Evolutionary conservation across 1,140 invertebrate genomes (phyloP).

Genomic region (Drosophila suzukii): DNA sequence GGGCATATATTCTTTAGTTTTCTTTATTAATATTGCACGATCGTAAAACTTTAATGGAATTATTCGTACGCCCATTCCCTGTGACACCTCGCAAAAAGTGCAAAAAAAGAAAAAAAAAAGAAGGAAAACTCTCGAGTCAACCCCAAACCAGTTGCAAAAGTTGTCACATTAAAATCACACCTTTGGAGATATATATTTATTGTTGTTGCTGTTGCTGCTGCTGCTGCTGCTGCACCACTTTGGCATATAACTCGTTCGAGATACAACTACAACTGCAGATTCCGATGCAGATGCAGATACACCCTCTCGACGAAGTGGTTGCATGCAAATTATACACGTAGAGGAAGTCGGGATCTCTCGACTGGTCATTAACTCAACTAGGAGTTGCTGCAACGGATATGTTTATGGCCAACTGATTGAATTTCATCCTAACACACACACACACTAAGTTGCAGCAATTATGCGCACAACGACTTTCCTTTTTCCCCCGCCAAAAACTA

Average conservation of each 20-base stretch:
- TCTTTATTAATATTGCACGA: slow-evolving; percentile 32
- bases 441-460: slow-evolving; percentile 16
- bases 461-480: slow-evolving; percentile 46
- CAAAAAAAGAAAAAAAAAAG: neutral
- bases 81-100: slow-evolving; percentile 27
- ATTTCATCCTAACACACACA: slow-evolving; percentile 40
- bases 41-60: slow-evolving; percentile 53
- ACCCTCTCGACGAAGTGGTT: slow-evolving; percentile 61
- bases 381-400: slow-evolving; percentile 62
- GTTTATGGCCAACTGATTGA: slow-evolving; percentile 65
- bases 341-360: slow-evolving; percentile 60
- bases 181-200: slow-evolving; percentile 78
- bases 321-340: slow-evolving; percentile 72
- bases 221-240: slow-evolving; percentile 67
- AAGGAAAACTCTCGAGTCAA: slow-evolving; percentile 16
- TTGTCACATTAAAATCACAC: slow-evolving; percentile 83
- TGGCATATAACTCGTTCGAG: slow-evolving; percentile 69
- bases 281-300: slow-evolving; percentile 40
- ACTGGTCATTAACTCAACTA: slow-evolving; percentile 59
- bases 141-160: slow-evolving; percentile 77
- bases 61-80: slow-evolving; percentile 47
- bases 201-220: slow-evolving; percentile 68
- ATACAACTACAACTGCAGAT: slow-evolving; percentile 25
- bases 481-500: slow-evolving; percentile 29
- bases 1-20: slow-evolving; percentile 26